Conservation (phyloP, 2,797 vertebrate species). For the Rhinogobio ventralis region DNA sequence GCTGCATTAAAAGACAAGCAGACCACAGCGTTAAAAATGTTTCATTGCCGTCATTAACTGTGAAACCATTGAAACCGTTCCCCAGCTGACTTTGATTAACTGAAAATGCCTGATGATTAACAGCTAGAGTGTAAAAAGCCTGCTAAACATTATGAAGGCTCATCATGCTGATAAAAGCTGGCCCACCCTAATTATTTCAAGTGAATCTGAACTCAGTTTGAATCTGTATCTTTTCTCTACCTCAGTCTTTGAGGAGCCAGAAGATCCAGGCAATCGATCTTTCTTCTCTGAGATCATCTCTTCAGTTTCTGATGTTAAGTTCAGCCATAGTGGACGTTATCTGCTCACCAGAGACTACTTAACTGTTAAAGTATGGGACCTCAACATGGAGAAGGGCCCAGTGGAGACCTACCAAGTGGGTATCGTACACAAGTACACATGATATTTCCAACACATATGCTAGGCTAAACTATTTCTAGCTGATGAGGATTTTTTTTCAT, state of each 20-base stretch:
- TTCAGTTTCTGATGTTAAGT: conserved; percentile 98
- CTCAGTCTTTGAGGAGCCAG: conserved; percentile 96
- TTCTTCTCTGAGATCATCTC: conserved; percentile 99
- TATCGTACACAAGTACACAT: not conserved
- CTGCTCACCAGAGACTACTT: conserved; percentile 98
- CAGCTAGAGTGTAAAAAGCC: not conserved
- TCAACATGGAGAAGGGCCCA: conserved; percentile 98
- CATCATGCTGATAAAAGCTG: conserved; percentile 6
- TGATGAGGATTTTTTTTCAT: not conserved
- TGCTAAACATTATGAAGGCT: not conserved
- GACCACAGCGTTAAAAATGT: not conserved
- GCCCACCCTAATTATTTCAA: not conserved
- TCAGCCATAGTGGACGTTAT: conserved; percentile 97
- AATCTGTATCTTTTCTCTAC: not conserved
- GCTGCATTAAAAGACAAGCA: not conserved
- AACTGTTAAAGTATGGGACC: conserved; percentile 98
- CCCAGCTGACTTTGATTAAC: not conserved
- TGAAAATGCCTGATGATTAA: conserved; percentile 5
- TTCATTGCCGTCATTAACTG: conserved; percentile 6
- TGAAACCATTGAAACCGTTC: conserved; percentile 17
- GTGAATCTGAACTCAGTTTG: conserved; percentile 1
- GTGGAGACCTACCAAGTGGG: conserved; percentile 96
- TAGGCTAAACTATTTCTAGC: not conserved
- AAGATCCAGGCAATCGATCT: conserved; percentile 95
- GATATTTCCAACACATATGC: not conserved